Conservation (phyloP, 2,797 vertebrate genomes). For the Ctenosaura bakeri region DNA sequence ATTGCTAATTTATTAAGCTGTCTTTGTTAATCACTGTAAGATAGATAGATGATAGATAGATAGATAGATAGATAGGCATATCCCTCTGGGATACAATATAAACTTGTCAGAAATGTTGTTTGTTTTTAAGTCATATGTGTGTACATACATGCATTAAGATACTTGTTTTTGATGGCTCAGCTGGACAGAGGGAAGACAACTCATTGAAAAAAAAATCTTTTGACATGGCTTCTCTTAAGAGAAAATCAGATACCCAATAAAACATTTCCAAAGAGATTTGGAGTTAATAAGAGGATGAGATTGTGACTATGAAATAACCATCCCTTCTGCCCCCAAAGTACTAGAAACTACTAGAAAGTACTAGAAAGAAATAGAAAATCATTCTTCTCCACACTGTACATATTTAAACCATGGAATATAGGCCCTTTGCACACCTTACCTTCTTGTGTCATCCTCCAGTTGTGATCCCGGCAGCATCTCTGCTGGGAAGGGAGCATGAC, state of each 20-base stretch:
- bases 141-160: too few species aligned
- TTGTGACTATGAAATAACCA: too few species aligned
- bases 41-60: background rate
- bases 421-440: too few species aligned
- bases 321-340: background rate
- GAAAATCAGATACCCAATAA: background rate
- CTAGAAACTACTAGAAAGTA: too few species aligned
- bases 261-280: background rate
- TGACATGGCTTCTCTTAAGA: too few species aligned
- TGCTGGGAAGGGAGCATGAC: too few species aligned
- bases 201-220: too few species aligned
- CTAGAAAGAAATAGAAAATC: background rate
- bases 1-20: background rate
- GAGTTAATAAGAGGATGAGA: background rate
- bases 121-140: too few species aligned
- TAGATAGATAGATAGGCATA: background rate
- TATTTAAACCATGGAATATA: background rate
- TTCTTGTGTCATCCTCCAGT: background rate
- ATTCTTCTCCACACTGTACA: background rate
- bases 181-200: background rate
- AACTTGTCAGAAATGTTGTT: too few species aligned
- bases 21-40: background rate
- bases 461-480: too few species aligned
- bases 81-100: too few species aligned
- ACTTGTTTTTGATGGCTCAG: background rate